Conservation (phyloP, 2,113 vertebrate species). For the Brachyhypopomus gauderio region DNA sequence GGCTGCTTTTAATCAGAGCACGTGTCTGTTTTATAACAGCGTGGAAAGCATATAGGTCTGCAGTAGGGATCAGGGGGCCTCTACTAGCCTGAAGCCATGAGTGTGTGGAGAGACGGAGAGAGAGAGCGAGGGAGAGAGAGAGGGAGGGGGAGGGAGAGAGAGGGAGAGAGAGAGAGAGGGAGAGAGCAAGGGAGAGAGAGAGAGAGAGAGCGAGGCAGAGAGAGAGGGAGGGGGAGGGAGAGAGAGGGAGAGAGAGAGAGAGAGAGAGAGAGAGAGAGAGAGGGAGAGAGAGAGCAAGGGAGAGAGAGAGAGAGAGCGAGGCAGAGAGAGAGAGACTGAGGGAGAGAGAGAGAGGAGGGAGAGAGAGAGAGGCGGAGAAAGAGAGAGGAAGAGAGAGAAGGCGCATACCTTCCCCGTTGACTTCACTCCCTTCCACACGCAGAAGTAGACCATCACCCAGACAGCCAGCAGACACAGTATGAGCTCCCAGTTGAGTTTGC, state of each 20-base stretch:
- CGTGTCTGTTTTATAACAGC: slow-evolving; percentile 4
- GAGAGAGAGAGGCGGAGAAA: no score
- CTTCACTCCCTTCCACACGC: slow-evolving; percentile 85
- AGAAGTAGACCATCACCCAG: slow-evolving; percentile 82
- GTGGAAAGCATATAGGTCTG: not conserved
- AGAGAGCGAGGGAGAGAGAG: not conserved
- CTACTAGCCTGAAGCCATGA: not conserved
- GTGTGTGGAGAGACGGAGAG: not conserved
- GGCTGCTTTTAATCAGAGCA: slow-evolving; percentile 16
- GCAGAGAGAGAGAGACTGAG: no score
- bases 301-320: no score
- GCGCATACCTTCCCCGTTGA: slow-evolving; percentile 76
- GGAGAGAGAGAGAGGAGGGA: no score
- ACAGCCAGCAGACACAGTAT: slow-evolving; percentile 75
- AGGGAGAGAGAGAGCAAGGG: no score
- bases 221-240: no score
- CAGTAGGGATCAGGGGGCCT: slow-evolving; percentile 7
- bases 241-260: no score
- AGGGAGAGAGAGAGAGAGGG: not conserved
- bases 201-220: no score
- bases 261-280: no score
- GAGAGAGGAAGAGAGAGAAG: no score
- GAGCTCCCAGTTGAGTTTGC: slow-evolving; percentile 77
- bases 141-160: not conserved
- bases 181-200: no score